Evolutionary conservation across 2,113 vertebrate genomes (phyloP).

Genomic region (Aegotheles bennettii): DNA sequence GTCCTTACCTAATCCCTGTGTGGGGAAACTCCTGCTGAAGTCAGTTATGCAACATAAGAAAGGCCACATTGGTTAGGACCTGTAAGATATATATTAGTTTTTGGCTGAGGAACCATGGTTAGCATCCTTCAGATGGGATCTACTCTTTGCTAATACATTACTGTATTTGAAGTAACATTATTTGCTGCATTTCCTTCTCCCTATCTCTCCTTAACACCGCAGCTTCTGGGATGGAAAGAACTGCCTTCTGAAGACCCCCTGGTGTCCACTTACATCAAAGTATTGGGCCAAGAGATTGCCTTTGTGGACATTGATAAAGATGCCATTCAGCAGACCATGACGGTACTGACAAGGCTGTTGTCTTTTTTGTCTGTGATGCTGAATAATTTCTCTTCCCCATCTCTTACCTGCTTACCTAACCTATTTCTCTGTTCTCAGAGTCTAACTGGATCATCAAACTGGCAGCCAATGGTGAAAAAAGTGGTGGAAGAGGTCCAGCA

Average conservation of each 20-base stretch:
- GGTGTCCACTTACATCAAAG: slow-evolving; percentile 72
- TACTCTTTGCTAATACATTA: not conserved
- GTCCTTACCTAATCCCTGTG: not conserved
- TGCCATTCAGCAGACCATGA: slow-evolving; percentile 62
- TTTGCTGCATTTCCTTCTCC: not conserved
- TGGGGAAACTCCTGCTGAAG: not conserved
- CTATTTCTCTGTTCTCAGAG: slow-evolving; percentile 42
- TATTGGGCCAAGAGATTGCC: slow-evolving; percentile 80
- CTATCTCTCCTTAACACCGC: not conserved
- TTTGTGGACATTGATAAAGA: slow-evolving; percentile 75
- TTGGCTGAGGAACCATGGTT: not conserved
- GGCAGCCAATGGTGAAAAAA: slow-evolving; percentile 20
- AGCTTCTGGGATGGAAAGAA: slow-evolving; percentile 78
- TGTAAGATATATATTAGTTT: not conserved
- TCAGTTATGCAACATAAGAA: not conserved
- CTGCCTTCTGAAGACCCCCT: slow-evolving; percentile 63
- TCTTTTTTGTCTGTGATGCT: not conserved
- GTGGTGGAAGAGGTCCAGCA: slow-evolving; percentile 43
- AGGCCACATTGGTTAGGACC: not conserved
- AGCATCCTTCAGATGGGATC: not conserved
- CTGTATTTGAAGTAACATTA: not conserved
- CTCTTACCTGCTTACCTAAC: not conserved
- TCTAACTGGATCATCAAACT: slow-evolving; percentile 3
- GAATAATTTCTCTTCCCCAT: not conserved
- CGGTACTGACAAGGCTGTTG: slow-evolving; percentile 62